phyloP scores from a whole-genome alignment of 2,888 invertebrate species.

The Torymus aiolomorphi region DNA sequence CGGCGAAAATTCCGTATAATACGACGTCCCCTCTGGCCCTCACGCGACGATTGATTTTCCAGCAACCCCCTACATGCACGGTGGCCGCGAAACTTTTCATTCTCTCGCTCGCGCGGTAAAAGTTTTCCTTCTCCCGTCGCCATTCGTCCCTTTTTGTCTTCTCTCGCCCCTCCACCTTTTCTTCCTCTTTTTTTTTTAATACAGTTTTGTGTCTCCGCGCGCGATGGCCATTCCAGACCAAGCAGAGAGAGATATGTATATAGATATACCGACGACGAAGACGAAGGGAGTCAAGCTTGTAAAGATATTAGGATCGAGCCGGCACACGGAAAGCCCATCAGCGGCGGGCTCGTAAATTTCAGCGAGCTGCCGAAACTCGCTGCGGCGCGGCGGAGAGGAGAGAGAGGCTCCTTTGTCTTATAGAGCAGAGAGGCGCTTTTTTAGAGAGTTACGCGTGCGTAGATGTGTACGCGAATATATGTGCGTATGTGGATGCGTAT shows the following conservation, averaged over 20 bases:
- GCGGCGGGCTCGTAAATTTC: slow-evolving; percentile 72
- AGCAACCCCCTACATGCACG: background rate
- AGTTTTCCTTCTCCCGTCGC: background rate
- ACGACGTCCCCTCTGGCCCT: background rate
- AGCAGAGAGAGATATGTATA: background rate
- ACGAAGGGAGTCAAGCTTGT: slow-evolving; percentile 58
- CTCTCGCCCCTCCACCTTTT: background rate
- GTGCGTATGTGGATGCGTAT: background rate
- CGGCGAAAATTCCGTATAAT: slow-evolving; percentile 21
- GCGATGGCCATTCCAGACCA: slow-evolving; percentile 4
- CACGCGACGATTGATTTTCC: slow-evolving; percentile 37
- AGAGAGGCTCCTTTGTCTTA: too few relatives aligned
- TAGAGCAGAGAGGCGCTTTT: too few relatives aligned
- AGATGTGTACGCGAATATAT: background rate
- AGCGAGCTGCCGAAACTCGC: slow-evolving; percentile 67
- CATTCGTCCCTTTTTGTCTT: slow-evolving; percentile 9
- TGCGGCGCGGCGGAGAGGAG: too few relatives aligned
- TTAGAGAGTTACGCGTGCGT: too few relatives aligned
- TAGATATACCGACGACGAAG: background rate
- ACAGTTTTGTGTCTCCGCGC: slow-evolving; percentile 15
- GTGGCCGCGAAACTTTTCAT: slow-evolving; percentile 29
- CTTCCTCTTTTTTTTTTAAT: slow-evolving; percentile 27
- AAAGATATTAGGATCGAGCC: slow-evolving; percentile 72
- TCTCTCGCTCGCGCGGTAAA: slow-evolving; percentile 13
- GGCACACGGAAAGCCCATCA: slow-evolving; percentile 75